Base-by-base conservation (phyloP, 2,113 vertebrate species). In the Apteryx owenii region DNA sequence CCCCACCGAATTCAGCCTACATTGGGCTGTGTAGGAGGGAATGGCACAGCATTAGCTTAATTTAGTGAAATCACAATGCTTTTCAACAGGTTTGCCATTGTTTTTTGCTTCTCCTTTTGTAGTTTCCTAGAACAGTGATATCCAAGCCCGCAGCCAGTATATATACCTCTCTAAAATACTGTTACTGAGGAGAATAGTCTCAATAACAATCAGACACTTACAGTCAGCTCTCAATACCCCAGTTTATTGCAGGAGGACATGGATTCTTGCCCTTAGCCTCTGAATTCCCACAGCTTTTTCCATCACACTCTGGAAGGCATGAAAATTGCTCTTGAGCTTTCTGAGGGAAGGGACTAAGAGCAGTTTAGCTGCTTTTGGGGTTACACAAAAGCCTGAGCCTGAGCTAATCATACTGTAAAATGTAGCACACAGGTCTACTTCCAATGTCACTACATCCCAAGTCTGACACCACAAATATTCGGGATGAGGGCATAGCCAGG, bases 351-450 rank as follows among this genome's bases (percentile, higher is more conserved):
- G 23, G 40, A 44, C 22, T 77, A 88, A 83, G 9, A 90, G 29
- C 7, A 28, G 36, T 92, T 77, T 62, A 62, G 25, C 44, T 90
- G 10, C 44, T 84, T 83, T 22, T 3, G 0, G 6, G 8, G 2
- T 36, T 70, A 20, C 15, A 50, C 22, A 73, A 68, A 85, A 70
- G 15, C 22, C 40, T 10, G 33, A 70, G 15, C 19, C 28, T 13
- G 29, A 70, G 29, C 75, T 90, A 69, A 78, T 56, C 10, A 7
- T 21, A 46, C 3, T n/a, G 13, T n/a, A 77, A 94, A 92, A 77
- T 0, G 0, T 2, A 71, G 14, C 31, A 69, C 11, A 40, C 4
- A 28, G 31, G 56, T 10, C 13, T 83, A 29, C 5, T 11, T 68
- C 18, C 70, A 61, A 31, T 31, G 61, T 68, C 9, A 31, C 31